Evolutionary conservation across 2,797 vertebrate genomes (phyloP).

Genomic region (Enteromius argenteus): DNA sequence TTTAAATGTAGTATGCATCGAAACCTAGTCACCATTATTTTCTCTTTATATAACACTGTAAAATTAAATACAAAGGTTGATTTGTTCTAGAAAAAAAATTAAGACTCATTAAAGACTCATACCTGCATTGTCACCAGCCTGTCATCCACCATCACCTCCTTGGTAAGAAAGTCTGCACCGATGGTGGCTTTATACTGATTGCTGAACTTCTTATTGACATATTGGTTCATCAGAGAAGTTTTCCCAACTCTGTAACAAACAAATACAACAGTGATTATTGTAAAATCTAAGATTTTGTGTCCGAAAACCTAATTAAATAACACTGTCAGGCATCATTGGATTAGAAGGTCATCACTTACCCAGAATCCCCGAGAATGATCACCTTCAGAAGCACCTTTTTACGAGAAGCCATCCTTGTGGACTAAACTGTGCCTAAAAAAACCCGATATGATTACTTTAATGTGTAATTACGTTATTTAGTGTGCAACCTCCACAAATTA

Average conservation of each 20-base stretch:
- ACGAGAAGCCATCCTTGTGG: slow-evolving; percentile 66
- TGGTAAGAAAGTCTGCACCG: slow-evolving; percentile 72
- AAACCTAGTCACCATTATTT: neutral
- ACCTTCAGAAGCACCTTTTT: slow-evolving; percentile 73
- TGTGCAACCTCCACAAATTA: neutral
- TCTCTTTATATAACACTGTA: neutral
- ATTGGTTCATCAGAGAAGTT: slow-evolving; percentile 73
- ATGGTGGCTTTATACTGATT: slow-evolving; percentile 75
- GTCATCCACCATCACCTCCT: slow-evolving; percentile 72
- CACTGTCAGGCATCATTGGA: neutral
- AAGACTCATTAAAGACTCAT: neutral
- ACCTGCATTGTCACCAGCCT: slow-evolving; percentile 72
- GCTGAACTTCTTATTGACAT: slow-evolving; percentile 74
- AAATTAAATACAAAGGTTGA: neutral
- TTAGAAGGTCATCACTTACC: slow-evolving; percentile 57
- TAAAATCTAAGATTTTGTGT: neutral
- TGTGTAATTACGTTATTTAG: neutral
- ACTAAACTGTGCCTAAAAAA: slow-evolving; percentile 24
- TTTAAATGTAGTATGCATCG: neutral
- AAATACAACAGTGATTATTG: neutral
- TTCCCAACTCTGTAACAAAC: slow-evolving; percentile 65
- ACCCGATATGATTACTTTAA: neutral
- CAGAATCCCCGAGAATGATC: slow-evolving; percentile 72
- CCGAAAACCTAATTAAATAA: neutral
- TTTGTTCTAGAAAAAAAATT: no score